phyloP scores from a whole-genome alignment of 2,888 invertebrate genomes.

The Callosobruchus maculatus region DNA sequence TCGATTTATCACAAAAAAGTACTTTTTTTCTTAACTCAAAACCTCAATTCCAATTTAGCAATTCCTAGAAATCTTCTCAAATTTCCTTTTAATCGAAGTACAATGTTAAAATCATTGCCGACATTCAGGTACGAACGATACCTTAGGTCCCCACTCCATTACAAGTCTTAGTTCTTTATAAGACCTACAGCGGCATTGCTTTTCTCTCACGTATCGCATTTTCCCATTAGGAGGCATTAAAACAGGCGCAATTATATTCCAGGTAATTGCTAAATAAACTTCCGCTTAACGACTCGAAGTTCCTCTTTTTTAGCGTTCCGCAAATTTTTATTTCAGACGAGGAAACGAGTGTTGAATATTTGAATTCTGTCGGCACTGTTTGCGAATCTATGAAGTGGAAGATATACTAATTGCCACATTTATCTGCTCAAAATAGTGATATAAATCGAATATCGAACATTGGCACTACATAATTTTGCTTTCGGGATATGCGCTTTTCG shows the following conservation, averaged over 20 bases:
- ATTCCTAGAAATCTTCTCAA: too few species aligned
- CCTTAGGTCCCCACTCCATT: not conserved
- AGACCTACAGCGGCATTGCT: conserved; percentile 11
- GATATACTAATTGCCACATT: not conserved
- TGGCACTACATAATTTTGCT: too few species aligned
- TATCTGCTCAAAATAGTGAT: too few species aligned
- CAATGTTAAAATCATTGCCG: too few species aligned
- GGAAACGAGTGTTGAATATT: not conserved
- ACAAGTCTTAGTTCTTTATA: not conserved
- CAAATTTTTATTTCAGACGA: conserved; percentile 3
- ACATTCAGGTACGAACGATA: too few species aligned
- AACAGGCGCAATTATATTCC: conserved; percentile 37
- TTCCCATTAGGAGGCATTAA: conserved; percentile 40
- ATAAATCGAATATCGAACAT: too few species aligned
- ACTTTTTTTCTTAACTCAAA: too few species aligned
- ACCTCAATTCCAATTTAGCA: too few species aligned
- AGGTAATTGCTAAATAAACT: conserved; percentile 40
- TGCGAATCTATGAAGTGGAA: not conserved
- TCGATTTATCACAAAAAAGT: too few species aligned
- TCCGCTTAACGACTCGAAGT: conserved; percentile 25
- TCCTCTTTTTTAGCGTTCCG: conserved; percentile 18
- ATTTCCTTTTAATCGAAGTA: too few species aligned
- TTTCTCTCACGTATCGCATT: conserved; percentile 40
- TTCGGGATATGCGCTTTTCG: too few species aligned
- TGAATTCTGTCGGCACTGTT: not conserved